A percentile compares a stretch with the other conserved stretches of the same genome.
Conservation (phyloP, 2,888 invertebrate species). For the Mesopsocus fuscifrons region DNA sequence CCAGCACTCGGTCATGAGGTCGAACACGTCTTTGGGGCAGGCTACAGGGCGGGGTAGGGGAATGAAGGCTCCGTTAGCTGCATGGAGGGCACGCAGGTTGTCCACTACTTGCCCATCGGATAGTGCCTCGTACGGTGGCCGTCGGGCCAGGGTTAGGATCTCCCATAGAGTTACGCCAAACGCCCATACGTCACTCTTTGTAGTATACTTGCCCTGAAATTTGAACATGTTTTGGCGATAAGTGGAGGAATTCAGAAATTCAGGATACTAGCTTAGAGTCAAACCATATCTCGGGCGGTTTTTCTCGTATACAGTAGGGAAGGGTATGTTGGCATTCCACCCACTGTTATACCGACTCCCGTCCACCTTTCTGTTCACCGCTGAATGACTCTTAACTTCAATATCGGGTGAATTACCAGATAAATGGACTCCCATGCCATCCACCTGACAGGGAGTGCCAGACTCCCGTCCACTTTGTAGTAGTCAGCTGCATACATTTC, state of each 20-base stretch:
- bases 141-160: conserved; percentile 55
- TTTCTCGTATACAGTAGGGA: too few relatives aligned
- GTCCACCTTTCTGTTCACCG: background rate
- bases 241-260: too few relatives aligned
- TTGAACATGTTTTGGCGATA: too few relatives aligned
- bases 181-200: conserved; percentile 81
- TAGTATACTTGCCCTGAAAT: conserved; percentile 60
- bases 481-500: conserved; percentile 63
- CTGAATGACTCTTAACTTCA: background rate
- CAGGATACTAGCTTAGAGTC: too few relatives aligned
- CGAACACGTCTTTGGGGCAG: conserved; percentile 37
- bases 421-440: conserved; percentile 77
- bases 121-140: conserved; percentile 56
- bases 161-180: conserved; percentile 81
- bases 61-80: conserved; percentile 29
- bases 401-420: conserved; percentile 25
- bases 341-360: too few relatives aligned
- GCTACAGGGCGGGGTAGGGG: conserved; percentile 28
- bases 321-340: too few relatives aligned
- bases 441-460: conserved; percentile 71
- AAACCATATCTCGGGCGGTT: too few relatives aligned
- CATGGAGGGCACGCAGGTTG: conserved; percentile 52
- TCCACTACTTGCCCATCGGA: conserved; percentile 63
- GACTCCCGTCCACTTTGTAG: conserved; percentile 57
- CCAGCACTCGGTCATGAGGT: conserved; percentile 41